Evolutionary conservation across 2,888 invertebrate genomes (phyloP), one percentile per base, ranked within the genome.

Genomic region (Entomobrya proxima): DNA sequence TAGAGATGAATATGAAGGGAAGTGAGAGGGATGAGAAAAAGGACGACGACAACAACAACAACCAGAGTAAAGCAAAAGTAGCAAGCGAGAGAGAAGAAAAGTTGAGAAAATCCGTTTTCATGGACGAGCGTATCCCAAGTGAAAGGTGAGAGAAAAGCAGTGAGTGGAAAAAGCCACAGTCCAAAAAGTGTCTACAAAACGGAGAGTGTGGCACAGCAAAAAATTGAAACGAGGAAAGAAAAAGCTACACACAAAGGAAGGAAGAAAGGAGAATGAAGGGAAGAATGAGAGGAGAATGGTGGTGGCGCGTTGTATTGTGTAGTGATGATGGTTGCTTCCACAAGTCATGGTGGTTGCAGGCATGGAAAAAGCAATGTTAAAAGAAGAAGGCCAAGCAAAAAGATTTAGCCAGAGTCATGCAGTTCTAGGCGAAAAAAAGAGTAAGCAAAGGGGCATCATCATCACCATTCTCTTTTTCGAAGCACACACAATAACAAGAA

Each of bases 81-180:
- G 69, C 55, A 83, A 69, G n/a, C n/a, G 21, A 67, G 40, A 78
- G 67, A 74, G 21, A 37, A 40, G 69, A 69, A 83, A 69, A 77
- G 52, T 76, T 77, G 52, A 83, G 76, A 67, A 83, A 83, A 83
- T 83, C 61, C 83, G 83, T 77, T 83, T 83, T 83, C 83, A 83
- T 64, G 83, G 83, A 77, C 83, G 76, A 83, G 58, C 40, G 76
- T 83, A 67, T 77, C 67, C 83, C 77, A 55, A 77, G 83, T 83
- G 77, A 83, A 83, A 83, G 83, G 83, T 83, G 83, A 83, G 83
- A 83, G 83, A 83, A 83, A 77, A 27, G 76, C 83, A 83, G 67
- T 77, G 77, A 83, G 83, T 83, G 83, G 77, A 83, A 83, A 81
- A 83, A 83, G 83, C 83, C 83, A 83, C 83, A 83, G 76, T 83